These are phyloP conservation scores for Neomorphus geoffroyi DNA, from an alignment of 2,797 vertebrate species.

Conservation along the genomic window DNA sequence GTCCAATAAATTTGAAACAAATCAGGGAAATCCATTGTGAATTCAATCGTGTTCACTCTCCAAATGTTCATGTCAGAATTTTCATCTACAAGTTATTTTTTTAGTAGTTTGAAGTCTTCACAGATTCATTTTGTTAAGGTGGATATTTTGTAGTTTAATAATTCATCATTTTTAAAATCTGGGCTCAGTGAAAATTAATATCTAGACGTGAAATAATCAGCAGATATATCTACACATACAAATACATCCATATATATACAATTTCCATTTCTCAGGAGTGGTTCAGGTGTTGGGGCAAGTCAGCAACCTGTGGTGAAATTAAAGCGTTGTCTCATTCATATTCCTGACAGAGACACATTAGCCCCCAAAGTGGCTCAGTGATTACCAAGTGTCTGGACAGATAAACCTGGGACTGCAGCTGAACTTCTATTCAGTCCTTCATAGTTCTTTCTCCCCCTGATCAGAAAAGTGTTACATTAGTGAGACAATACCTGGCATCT, in stretches of 20 bases:
- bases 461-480: neutral
- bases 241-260: neutral
- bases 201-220: neutral
- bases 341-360: neutral
- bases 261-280: neutral
- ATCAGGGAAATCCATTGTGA: neutral
- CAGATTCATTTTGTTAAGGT: neutral
- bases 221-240: neutral
- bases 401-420: neutral
- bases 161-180: neutral
- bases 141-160: neutral
- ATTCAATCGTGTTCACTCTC: neutral
- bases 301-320: neutral
- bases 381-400: fast-evolving
- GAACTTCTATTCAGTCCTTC: neutral
- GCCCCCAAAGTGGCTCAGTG: neutral
- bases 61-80: neutral
- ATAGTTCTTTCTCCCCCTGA: neutral
- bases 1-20: neutral
- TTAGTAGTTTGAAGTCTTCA: neutral
- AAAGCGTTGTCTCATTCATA: neutral
- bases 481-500: neutral
- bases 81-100: neutral
- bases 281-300: neutral
- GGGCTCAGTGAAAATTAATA: neutral